Base-by-base conservation (phyloP, 2,888 invertebrate species). In the Polyommatus icarus region DNA sequence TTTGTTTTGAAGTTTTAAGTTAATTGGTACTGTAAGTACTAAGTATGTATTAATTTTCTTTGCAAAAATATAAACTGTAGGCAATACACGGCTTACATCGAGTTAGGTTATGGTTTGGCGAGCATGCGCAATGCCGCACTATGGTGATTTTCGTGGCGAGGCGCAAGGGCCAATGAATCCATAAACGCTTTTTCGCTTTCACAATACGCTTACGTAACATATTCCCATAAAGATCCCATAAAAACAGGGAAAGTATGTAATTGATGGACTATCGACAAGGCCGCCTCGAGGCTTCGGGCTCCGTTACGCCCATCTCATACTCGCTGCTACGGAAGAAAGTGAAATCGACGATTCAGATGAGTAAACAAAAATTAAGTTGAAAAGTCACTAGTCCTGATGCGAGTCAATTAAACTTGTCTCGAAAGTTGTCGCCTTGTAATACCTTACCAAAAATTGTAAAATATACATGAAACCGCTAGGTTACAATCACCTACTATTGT, bases 171-270 rank as follows among this genome's bases (percentile, higher is more conserved):
- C 75, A 46, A 75, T 75, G 50, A 54, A 75, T 75, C 54, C 54
- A 75, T 75, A 75, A 75, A 54, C 75, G 18, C 18, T 73, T 73
- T 50, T 54, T 54, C 67, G 78, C 81, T 82, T 83, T 83, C 83
- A 83, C 83, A 81, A 80, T 81, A 82, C 87, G 86, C 85, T 90
- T 89, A 87, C 87, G 84, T 88, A 85, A 89, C 85, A 86, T 84
- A 84, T 87, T 87, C 87, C 88, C 87, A 85, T 86, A 85, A 87
- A 87, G 88, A 90, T 92, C 89, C 89, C 90, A 92, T 91, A 91
- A 92, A 91, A 92, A 91, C 92, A 90, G 92, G 92, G 93, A 93
- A 93, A 93, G 93, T 92, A 87, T 89, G 85, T 89, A 89, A 91
- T 91, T 87, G 88, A 85, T 71, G 76, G 85, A 84, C 83, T 85